Evolutionary conservation across 2,113 vertebrate genomes (phyloP), one percentile per base, ranked within the genome.

Genomic region (Potamarius usumacintae): DNA sequence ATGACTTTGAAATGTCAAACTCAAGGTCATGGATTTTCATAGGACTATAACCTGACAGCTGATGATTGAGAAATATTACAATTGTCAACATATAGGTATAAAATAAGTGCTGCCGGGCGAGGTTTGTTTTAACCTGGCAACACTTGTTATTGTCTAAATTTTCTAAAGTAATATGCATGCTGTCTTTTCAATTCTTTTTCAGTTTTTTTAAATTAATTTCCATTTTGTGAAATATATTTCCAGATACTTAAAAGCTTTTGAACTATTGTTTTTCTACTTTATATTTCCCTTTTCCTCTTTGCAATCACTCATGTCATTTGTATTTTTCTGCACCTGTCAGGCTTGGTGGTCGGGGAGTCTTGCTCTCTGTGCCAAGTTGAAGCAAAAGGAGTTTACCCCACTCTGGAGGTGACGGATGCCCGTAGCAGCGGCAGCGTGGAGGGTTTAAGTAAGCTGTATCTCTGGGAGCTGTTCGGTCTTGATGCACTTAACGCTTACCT

Each of bases 381-480:
- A 79, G 96, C 94, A 34, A 91, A 85, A 42, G 97, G 96, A 0
- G 92, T 96, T 83, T 97, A 96, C 89, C 97, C 98, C 85, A 91
- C 88, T 0, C 88, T 99, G 53, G 89, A 95, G 89, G 89, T 97
- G 89, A 76, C 92, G 8, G 97, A 97, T 18, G 94, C 90, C 14
- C 94, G 92, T 20, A 87, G 95, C 30, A 84, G 91, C 50, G 97
- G 97, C 74, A 94, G 95, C 0, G 89, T 94, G 0, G 83, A 90
- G 0, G 90, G 93, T 20, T 94, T 97, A 91, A 95, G 94, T 92
- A 98, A 95, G 82, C 55, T 90, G 48, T 94, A 95, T 25, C 94
- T 99, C 10, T 97, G 97, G 97, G 90, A 71, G 11, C 96, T 98
- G 79, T 96, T 99, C 81, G 97, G 96, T 84, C 90, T 99, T 91